phyloP scores from a whole-genome alignment of 2,888 invertebrate species.

The Drosophila monieri region DNA sequence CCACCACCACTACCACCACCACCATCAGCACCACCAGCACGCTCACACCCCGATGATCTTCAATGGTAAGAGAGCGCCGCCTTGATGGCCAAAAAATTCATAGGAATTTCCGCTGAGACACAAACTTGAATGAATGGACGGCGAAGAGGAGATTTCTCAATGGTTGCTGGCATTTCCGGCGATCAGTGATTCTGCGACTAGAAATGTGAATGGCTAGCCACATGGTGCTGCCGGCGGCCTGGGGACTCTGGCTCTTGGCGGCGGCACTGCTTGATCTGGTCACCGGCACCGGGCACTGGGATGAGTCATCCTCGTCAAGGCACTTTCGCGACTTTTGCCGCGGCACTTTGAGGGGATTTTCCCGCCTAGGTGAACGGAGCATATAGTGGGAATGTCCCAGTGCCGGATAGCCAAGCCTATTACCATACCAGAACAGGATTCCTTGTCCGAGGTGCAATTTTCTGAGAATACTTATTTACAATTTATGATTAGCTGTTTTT shows the following conservation, averaged over 20 bases:
- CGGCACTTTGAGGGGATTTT: conserved; percentile 41
- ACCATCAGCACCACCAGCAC: conserved; percentile 59
- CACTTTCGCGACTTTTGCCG: conserved; percentile 34
- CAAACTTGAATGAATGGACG: conserved; percentile 14
- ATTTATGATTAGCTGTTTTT: not conserved
- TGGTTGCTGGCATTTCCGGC: conserved; percentile 38
- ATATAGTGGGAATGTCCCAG: conserved; percentile 31
- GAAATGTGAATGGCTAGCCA: conserved; percentile 25
- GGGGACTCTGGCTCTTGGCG: conserved; percentile 22
- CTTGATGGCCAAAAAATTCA: conserved; percentile 17
- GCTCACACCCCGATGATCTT: conserved; percentile 76
- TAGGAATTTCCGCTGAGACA: conserved; percentile 36
- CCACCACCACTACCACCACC: conserved; percentile 56
- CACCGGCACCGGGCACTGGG: not conserved
- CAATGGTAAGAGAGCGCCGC: conserved; percentile 50
- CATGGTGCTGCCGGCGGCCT: conserved; percentile 7
- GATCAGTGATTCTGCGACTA: conserved; percentile 12
- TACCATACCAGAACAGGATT: conserved; percentile 1
- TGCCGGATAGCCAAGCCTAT: not conserved
- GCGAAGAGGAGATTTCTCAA: conserved; percentile 43
- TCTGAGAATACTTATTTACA: not conserved
- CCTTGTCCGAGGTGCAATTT: not conserved
- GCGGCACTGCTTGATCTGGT: conserved; percentile 16
- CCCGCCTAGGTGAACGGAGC: conserved; percentile 14
- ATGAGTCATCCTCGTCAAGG: conserved; percentile 39